Conservation (phyloP, 2,113 vertebrate genomes). For the Thryonomys swinderianus region DNA sequence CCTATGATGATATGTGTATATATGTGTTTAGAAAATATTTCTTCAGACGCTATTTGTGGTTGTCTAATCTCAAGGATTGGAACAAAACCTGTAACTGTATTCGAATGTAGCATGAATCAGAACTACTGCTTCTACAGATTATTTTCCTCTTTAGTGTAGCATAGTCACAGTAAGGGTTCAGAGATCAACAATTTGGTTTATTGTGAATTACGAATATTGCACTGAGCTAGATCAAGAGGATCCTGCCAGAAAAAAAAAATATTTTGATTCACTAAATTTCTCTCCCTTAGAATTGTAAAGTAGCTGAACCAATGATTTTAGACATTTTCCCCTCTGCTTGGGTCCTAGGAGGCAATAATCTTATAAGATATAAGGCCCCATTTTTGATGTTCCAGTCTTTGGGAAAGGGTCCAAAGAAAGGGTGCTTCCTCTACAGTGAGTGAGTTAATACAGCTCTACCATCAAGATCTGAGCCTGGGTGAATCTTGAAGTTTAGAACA, state of each 20-base stretch:
- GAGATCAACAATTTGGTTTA: not conserved
- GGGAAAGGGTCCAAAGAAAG: not conserved
- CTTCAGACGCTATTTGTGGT: not conserved
- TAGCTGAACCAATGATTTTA: not conserved
- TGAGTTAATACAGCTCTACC: not conserved
- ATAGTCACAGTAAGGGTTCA: constrained; percentile 14
- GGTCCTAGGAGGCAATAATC: not conserved
- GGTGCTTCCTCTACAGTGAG: not conserved
- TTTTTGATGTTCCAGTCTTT: not conserved
- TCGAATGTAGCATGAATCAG: not conserved
- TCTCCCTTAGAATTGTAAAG: not conserved
- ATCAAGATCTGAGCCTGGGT: not conserved
- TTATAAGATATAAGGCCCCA: not conserved
- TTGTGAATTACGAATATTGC: not conserved
- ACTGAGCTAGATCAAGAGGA: not conserved
- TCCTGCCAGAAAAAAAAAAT: constrained; percentile 4
- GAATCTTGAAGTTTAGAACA: not conserved
- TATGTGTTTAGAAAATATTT: not conserved
- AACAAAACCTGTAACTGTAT: not conserved
- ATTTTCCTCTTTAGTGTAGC: not conserved
- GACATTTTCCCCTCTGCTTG: not conserved
- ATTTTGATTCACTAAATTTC: not conserved
- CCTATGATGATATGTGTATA: not conserved
- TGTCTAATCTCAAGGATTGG: not conserved
- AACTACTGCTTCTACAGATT: not conserved